A percentile compares a stretch with the other conserved stretches of the same genome.
Conservation (phyloP, 2,797 vertebrate genomes). For the Acanthis flammea region DNA sequence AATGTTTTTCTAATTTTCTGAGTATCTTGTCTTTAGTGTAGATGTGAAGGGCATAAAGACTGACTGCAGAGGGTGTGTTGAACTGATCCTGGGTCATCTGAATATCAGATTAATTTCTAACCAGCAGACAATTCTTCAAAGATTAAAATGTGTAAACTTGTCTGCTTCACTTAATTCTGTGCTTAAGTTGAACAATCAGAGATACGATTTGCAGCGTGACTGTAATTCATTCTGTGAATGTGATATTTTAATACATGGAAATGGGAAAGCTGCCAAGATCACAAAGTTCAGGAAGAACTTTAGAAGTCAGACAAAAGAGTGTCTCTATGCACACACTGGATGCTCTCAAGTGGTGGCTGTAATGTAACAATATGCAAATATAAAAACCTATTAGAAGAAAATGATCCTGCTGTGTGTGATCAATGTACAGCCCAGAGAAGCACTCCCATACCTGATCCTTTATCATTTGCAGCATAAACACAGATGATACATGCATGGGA, state of each 20-base stretch:
- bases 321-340: background rate
- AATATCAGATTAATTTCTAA: conserved; percentile 29
- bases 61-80: background rate
- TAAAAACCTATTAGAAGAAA: conserved; percentile 27
- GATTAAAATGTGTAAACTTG: conserved; percentile 25
- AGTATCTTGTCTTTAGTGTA: background rate
- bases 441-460: background rate
- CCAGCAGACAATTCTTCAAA: background rate
- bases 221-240: conserved; percentile 36
- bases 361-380: conserved; percentile 23
- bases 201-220: conserved; percentile 17
- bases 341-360: background rate
- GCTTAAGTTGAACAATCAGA: background rate
- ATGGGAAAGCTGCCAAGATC: conserved; percentile 32
- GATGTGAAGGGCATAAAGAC: background rate
- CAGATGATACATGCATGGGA: background rate
- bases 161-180: conserved; percentile 21
- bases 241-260: conserved; percentile 32
- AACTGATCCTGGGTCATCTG: background rate
- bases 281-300: conserved; percentile 38
- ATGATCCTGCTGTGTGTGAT: conserved; percentile 39
- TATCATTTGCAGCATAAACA: background rate
- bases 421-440: background rate
- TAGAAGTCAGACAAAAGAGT: conserved; percentile 41
- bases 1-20: background rate